Base-by-base conservation (phyloP, 2,113 vertebrate genomes). In the Myodes glareolus region DNA sequence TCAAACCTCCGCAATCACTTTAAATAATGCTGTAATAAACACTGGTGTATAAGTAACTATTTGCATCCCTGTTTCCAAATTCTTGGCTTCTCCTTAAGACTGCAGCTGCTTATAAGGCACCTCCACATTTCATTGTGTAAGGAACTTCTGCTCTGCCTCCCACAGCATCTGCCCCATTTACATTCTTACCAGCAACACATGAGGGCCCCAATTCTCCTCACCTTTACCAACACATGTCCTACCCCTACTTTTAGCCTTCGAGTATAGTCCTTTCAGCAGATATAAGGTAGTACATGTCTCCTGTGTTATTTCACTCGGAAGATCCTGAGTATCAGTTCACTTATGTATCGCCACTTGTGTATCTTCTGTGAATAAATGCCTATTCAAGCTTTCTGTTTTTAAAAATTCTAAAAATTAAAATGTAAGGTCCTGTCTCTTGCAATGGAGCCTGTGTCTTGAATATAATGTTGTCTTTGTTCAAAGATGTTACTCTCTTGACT, bases 361-460 rank as follows among this genome's bases (percentile, higher is more conserved):
- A 14, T 81, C 27, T 77, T 78, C 42, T 12, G 76, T 72, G 27
- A 65, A 87, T 55, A 89, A 92, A 81, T 19, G 7, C 13, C 0
- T 91, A 47, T 61, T 73, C 31, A 68, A 58, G 42, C 5, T 84
- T 92, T 78, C 45, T 58, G n/a, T 42, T 87, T 91, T 91, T 50
- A 10, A 89, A 91, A 58, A 36, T 70, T 94, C 90, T 72, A 55
- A 33, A 75, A 93, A 82, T 65, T n/a, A 78, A 97, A 90, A 94
- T 2, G 5, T 67, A 73, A 87, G 21, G 9, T 80, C 58, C 78
- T 27, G 3, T 5, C 27, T 31, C 80, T 73, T 45, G 14, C 29
- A n/a, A 5, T 8, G 2, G 50, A 52, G 17, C 27, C 45, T 10
- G 17, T 12, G 17, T 36, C 45, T 75, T 95, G 13, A 94, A 61